These are phyloP conservation scores for Tetheella fluctuosa DNA, from an alignment of 2,888 invertebrate genomes.

Conservation along the genomic window DNA sequence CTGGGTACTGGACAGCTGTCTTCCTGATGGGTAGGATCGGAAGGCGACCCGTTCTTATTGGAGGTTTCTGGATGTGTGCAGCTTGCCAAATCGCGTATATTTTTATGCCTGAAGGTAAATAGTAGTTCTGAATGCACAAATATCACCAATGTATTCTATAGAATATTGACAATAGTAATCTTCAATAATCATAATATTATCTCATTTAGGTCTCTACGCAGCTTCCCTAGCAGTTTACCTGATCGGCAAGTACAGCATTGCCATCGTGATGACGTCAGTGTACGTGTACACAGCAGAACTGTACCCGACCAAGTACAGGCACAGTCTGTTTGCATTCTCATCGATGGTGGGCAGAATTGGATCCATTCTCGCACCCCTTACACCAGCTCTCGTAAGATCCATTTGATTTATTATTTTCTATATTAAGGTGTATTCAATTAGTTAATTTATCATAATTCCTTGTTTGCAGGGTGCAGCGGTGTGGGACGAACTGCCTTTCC, in stretches of 20 bases:
- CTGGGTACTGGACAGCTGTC: constrained; percentile 86
- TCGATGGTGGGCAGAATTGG: constrained; percentile 86
- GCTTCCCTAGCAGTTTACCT: constrained; percentile 77
- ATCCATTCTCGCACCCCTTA: constrained; percentile 85
- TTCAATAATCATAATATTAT: no score
- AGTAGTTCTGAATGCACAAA: constrained; percentile 28
- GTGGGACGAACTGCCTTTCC: constrained; percentile 77
- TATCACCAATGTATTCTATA: neutral
- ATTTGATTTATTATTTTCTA: neutral
- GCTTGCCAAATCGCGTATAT: constrained; percentile 82
- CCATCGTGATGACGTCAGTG: constrained; percentile 81
- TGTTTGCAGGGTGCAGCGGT: constrained; percentile 51
- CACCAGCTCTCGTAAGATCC: constrained; percentile 81
- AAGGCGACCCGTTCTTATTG: constrained; percentile 83
- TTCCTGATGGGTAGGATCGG: constrained; percentile 85
- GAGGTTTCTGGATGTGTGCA: constrained; percentile 84
- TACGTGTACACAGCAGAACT: constrained; percentile 86
- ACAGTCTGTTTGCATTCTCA: constrained; percentile 84
- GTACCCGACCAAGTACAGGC: constrained; percentile 84
- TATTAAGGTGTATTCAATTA: no score
- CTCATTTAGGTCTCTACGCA: constrained; percentile 36
- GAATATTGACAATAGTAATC: neutral
- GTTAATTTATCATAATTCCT: neutral
- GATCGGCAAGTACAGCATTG: constrained; percentile 84
- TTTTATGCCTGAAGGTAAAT: constrained; percentile 81